These are phyloP conservation scores for Zaprionus nigranus DNA, from an alignment of 1,140 invertebrate species.

Conservation along the genomic window DNA sequence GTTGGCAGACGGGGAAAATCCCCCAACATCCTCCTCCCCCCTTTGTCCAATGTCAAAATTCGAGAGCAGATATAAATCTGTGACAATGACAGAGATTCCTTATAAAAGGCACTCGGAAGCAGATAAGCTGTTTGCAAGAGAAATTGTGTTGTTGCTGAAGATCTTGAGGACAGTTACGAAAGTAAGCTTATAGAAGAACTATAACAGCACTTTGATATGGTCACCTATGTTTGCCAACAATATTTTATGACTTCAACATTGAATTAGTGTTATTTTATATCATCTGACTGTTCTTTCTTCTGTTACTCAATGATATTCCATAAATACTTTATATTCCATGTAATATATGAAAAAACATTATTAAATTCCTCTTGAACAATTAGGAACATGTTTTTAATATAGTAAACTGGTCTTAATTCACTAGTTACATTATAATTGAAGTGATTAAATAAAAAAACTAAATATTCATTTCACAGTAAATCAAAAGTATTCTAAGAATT, in stretches of 20 bases:
- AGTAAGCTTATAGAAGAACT: neutral
- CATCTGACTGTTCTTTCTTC: neutral
- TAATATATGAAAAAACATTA: no score
- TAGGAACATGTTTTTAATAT: no score
- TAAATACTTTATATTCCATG: no score
- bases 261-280: neutral
- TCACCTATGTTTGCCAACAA: neutral
- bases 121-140: neutral
- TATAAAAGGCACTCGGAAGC: neutral
- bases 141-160: neutral
- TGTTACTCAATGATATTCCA: neutral
- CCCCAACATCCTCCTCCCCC: neutral
- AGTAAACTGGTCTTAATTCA: neutral
- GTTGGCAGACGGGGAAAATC: conserved; percentile 9
- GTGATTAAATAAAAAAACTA: neutral
- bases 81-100: conserved; percentile 4
- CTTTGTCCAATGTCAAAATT: conserved; percentile 13
- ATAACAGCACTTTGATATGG: neutral
- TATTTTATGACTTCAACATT: neutral
- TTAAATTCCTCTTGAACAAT: no score
- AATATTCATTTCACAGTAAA: neutral
- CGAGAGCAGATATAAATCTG: conserved; percentile 20
- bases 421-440: no score
- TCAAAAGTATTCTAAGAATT: neutral
- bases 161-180: neutral